Base-by-base conservation (phyloP, 1,140 invertebrate species). In the Cepaea nemoralis region DNA sequence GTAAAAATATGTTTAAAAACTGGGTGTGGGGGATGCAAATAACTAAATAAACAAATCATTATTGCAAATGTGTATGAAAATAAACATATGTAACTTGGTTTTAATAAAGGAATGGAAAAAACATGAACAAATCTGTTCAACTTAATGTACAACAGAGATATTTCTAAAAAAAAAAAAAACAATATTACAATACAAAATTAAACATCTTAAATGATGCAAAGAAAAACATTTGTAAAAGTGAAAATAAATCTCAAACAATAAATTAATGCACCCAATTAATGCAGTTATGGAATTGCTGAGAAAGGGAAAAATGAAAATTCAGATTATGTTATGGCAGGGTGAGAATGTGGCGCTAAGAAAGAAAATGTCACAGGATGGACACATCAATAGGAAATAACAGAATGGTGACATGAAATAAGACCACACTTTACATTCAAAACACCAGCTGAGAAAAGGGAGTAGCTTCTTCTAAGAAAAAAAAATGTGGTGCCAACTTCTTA, bases 91-190 rank as follows among this genome's bases (percentile, higher is more conserved):
- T 37, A 59, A 63, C 40, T 31, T n/a, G 12, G 8, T 74, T 45
- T 14, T 74, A 37, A 27, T 31, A 77, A 37, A 77, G 75, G 75
- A 77, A 77, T 77, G 75, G 55, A 40, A 55, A 77, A 55, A 77
- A 45, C 63, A 59, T 3, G 39, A 77, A 77, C 27, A 63, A 31
- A 63, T 6, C 59, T 63, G 59, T 27, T 63, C 59, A 31, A 63
- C 12, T n/a, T 22, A 59, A 59, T 10, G 22, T 59, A 45, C 8
- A 45, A 45, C 42, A 45, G 42, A 10, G 42, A 45, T 10, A 45
- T 10, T n/a, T 31, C 39, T 45, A 37, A 22, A 45, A 37, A 22
- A 70, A 40, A 16, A 14, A 10, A 16, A 70, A 37, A 10, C 33
- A 31, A 33, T 2, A 70, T 31, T 33, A 37, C 33, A 16, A 70